Evolutionary conservation across 2,113 vertebrate species (phyloP).

Genomic region (Emydocephalus ijimae): DNA sequence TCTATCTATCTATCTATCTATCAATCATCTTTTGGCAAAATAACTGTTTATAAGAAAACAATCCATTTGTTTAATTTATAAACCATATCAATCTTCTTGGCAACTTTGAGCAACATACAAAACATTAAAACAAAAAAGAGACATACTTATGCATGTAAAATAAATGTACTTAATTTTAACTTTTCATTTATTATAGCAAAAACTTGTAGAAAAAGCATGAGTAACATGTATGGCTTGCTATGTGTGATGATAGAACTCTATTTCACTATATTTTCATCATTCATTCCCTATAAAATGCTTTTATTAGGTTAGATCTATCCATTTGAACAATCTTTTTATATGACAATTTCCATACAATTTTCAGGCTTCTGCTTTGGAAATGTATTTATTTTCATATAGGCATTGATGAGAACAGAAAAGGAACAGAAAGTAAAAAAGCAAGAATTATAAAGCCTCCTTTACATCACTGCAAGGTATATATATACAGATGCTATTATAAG

Average conservation of each 20-base stretch:
- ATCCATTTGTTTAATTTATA: not conserved
- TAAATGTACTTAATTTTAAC: not conserved
- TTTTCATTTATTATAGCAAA: not conserved
- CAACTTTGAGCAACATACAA: not conserved
- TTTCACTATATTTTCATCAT: not conserved
- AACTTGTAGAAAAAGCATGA: not conserved
- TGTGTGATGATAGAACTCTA: not conserved
- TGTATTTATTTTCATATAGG: not conserved
- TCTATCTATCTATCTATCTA: not conserved
- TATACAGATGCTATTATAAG: not conserved
- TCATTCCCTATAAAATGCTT: not conserved
- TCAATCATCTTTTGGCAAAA: not conserved
- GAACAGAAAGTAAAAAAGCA: not conserved
- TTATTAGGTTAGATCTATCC: not conserved
- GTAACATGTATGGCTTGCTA: not conserved
- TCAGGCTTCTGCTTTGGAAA: not conserved
- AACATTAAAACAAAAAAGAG: not conserved
- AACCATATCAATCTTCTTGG: not conserved
- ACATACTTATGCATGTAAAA: not conserved
- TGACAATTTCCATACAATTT: not conserved
- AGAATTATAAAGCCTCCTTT: not conserved
- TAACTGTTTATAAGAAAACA: not conserved
- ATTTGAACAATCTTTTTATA: not conserved
- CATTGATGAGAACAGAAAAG: not conserved
- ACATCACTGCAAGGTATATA: not conserved